Conservation (phyloP, 1,140 invertebrate genomes). For the Goniozus legneri region DNA sequence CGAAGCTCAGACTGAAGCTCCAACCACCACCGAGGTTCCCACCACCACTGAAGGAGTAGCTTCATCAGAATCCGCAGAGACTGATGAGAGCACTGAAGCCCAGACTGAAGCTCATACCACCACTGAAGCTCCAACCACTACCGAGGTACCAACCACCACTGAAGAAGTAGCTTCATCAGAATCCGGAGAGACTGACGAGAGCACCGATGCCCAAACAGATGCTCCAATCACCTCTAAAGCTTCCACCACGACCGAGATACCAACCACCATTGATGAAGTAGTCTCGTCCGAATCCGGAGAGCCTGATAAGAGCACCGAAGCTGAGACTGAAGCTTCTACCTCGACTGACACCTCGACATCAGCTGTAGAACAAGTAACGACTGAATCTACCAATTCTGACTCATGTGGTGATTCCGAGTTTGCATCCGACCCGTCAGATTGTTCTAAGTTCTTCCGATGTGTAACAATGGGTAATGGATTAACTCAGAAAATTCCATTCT, state of each 20-base stretch:
- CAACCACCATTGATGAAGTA: neutral
- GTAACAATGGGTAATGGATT: constrained; percentile 54
- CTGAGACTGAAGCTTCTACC: neutral
- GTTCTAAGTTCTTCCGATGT: constrained; percentile 71
- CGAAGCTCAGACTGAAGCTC: neutral
- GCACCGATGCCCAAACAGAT: neutral
- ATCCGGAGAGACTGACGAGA: too few species aligned
- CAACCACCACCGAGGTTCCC: neutral
- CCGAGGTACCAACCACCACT: neutral
- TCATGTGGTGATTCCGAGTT: constrained; percentile 9
- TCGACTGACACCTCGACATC: neutral
- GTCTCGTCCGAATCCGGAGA: neutral
- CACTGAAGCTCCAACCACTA: too few species aligned
- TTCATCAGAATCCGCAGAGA: neutral
- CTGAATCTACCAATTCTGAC: neutral
- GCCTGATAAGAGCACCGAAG: neutral
- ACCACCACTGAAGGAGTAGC: neutral
- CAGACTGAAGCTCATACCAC: too few species aligned
- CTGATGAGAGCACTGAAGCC: neutral
- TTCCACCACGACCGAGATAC: neutral
- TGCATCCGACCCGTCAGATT: constrained; percentile 59
- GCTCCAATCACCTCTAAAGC: neutral
- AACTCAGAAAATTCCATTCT: constrained; percentile 62
- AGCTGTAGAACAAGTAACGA: neutral
- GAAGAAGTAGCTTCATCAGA: too few species aligned